Conservation (phyloP, 2,797 vertebrate genomes). For the Rousettus madagascariensis region DNA sequence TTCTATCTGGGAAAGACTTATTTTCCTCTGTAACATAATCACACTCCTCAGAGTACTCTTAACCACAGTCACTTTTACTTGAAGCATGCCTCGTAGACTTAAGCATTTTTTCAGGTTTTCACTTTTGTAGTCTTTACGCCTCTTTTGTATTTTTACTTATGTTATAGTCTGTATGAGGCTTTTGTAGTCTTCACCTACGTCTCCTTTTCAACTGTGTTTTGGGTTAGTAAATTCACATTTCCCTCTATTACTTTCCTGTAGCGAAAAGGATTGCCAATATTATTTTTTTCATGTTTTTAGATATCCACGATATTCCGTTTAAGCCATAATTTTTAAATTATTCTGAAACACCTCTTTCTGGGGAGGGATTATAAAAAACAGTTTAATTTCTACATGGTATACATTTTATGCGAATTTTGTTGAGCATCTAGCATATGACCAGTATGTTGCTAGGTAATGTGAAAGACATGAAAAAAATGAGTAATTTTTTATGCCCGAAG, state of each 20-base stretch:
- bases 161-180: accelerated
- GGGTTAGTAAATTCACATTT: not conserved
- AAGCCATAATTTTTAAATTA: not conserved
- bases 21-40: not conserved
- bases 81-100: not conserved
- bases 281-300: not conserved
- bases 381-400: not conserved
- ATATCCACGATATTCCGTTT: not conserved
- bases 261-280: not conserved
- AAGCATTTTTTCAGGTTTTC: not conserved
- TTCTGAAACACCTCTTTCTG: not conserved
- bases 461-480: not conserved
- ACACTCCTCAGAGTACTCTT: not conserved
- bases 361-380: not conserved
- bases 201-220: not conserved
- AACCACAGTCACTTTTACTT: not conserved
- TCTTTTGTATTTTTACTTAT: not conserved
- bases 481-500: not conserved
- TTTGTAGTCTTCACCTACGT: not conserved
- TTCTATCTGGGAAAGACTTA: not conserved
- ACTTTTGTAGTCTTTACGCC: not conserved
- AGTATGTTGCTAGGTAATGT: not conserved
- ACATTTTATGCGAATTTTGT: not conserved
- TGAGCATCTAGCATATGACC: not conserved
- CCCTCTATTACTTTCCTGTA: not conserved